Base-by-base conservation (phyloP, 2,113 vertebrate genomes). In the Hypanus sabinus region DNA sequence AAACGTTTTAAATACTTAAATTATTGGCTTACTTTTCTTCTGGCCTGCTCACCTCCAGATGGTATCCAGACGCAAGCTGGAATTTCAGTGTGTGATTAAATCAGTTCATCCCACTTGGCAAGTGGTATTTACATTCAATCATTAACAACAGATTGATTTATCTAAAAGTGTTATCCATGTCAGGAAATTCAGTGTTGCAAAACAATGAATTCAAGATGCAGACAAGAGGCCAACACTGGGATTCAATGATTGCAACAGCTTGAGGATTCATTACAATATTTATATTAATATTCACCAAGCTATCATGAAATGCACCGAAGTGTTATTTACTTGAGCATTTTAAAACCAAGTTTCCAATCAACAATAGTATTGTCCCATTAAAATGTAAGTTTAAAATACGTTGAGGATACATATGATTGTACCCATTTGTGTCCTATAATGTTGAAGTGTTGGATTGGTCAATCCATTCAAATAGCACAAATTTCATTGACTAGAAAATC, bases 141-240 rank as follows among this genome's bases (percentile, higher is more conserved):
- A 93, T 93, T 93, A 93, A 93, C 91, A 93, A 75, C 91, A 93
- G 91, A 93, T 93, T 93, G 70, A 73, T 36, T 55, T 27, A 73
- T 93, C 68, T 55, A 73, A 93, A 46, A 93, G 70, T 3, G 11
- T 68, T 27, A 73, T 55, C 33, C 70, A 73, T 2, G 8, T 93
- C 38, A 93, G 91, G 22, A 71, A 55, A 73, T 93, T 55, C 22
- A 46, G 65, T 36, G 22, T 93, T 71, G 0, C 91, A 93, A 93
- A 10, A 0, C 33, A 73, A 93, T 73, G 38, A 93, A 73, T 93
- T 93, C 91, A 93, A 46, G 68, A 73, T 93, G 70, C 5, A 90
- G 27, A 33, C 11, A 68, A 12, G 65, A 73, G 68, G 68, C 91
- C 70, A 55, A 73, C 91, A 93, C 36, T 38, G 22, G 68, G 68